phyloP scores from a whole-genome alignment of 1,140 invertebrate species.

The Atta colombica region DNA sequence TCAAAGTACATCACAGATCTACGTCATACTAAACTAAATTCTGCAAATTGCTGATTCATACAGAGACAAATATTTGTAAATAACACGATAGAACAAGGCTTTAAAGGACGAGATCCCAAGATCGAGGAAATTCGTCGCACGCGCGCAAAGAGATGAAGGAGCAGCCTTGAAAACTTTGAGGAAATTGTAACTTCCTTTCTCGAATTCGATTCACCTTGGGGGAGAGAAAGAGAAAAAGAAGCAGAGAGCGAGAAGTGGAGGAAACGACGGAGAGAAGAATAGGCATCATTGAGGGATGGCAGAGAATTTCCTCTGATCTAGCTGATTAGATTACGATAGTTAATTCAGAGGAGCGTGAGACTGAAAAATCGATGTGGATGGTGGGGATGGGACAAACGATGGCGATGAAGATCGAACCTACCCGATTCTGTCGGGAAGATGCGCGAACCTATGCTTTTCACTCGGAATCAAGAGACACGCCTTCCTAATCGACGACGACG shows the following conservation, averaged over 20 bases:
- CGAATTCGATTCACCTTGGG: slow-evolving; percentile 9
- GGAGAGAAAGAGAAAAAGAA: slow-evolving; percentile 18
- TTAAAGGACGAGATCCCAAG: slow-evolving; percentile 28
- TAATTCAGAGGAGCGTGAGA: slow-evolving; percentile 68
- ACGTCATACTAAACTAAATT: slow-evolving; percentile 39
- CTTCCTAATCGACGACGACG: slow-evolving; percentile 57
- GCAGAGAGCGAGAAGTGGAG: slow-evolving; percentile 19
- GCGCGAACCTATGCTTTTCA: slow-evolving; percentile 54
- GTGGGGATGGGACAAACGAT: background rate
- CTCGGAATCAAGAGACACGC: slow-evolving; percentile 42
- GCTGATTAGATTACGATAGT: slow-evolving; percentile 78
- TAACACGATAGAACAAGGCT: background rate
- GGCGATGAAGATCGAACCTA: slow-evolving; percentile 49
- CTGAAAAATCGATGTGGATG: slow-evolving; percentile 23
- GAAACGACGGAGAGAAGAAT: slow-evolving; percentile 23
- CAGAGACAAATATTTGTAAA: slow-evolving; percentile 57
- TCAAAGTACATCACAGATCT: slow-evolving; percentile 33
- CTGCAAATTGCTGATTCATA: slow-evolving; percentile 51
- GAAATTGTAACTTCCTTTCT: slow-evolving; percentile 39
- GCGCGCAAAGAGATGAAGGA: slow-evolving; percentile 29
- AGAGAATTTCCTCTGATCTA: slow-evolving; percentile 69
- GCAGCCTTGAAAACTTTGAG: slow-evolving; percentile 57
- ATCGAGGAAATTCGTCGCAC: slow-evolving; percentile 24
- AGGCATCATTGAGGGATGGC: slow-evolving; percentile 47
- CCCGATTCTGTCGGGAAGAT: slow-evolving; percentile 51